Conservation (phyloP, 2,113 vertebrate species). For the Eptesicus fuscus region DNA sequence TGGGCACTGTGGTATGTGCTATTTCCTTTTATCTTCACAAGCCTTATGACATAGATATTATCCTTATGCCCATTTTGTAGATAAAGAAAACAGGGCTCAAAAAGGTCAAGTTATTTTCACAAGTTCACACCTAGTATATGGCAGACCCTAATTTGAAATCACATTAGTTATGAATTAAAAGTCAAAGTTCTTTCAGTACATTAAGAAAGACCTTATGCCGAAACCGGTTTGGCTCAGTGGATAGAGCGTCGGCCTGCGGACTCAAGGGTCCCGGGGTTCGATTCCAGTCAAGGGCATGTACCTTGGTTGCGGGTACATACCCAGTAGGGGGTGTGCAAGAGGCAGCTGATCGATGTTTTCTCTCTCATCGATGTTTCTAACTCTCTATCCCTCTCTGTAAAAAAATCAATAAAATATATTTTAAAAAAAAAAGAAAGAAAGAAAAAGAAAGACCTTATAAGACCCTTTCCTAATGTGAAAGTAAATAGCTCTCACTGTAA, state of each 20-base stretch:
- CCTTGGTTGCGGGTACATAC: too few species aligned
- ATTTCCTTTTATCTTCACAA: slow-evolving; percentile 2
- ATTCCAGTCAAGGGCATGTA: too few species aligned
- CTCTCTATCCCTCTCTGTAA: too few species aligned
- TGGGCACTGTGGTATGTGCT: not conserved
- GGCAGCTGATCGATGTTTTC: too few species aligned
- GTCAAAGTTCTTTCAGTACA: not conserved
- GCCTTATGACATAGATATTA: not conserved
- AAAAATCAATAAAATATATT: too few species aligned
- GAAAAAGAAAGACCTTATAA: not conserved
- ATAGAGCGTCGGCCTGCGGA: too few species aligned
- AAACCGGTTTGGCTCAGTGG: too few species aligned
- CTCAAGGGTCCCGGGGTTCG: too few species aligned
- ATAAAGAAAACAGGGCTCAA: not conserved
- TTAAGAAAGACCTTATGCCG: not conserved
- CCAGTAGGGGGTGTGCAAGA: too few species aligned
- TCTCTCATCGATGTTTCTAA: too few species aligned
- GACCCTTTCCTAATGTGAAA: not conserved
- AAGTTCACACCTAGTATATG: not conserved
- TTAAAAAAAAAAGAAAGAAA: too few species aligned
- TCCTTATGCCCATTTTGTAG: not conserved
- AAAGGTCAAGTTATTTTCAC: not conserved
- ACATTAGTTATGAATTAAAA: not conserved
- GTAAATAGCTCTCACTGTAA: not conserved
- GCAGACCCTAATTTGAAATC: not conserved